phyloP scores from a whole-genome alignment of 2,113 vertebrate genomes.

The Benitochromis conjunctus region DNA sequence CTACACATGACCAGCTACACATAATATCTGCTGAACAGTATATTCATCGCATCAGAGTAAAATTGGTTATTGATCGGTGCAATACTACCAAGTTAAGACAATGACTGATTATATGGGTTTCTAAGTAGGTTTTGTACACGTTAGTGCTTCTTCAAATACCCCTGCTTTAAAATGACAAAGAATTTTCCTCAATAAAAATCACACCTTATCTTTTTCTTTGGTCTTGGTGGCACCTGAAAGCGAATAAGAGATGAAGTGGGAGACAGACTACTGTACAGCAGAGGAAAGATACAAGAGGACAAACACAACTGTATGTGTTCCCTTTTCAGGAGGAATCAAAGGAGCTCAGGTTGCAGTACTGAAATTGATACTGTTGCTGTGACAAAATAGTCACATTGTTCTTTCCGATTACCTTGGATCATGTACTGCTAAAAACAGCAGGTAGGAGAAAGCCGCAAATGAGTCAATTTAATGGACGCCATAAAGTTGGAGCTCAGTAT shows the following conservation, averaged over 20 bases:
- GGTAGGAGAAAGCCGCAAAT: constrained; percentile 32
- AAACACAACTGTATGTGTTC: constrained; percentile 50
- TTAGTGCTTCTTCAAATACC: not conserved
- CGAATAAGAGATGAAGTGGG: constrained; percentile 38
- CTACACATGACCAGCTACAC: not conserved
- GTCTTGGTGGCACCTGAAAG: constrained; percentile 30
- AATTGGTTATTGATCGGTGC: constrained; percentile 34
- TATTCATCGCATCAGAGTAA: constrained; percentile 25
- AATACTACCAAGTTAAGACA: not conserved
- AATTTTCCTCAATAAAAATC: not conserved
- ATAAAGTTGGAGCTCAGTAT: not conserved
- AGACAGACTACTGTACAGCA: constrained; percentile 26
- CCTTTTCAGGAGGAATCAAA: constrained; percentile 62
- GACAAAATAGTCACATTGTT: constrained; percentile 58
- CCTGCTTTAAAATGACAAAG: not conserved
- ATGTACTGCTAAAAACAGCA: constrained; percentile 32
- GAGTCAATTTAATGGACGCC: constrained; percentile 40
- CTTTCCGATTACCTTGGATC: constrained; percentile 56
- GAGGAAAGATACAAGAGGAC: constrained; percentile 47
- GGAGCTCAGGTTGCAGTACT: constrained; percentile 25
- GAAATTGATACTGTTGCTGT: constrained; percentile 61
- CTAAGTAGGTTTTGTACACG: not conserved
- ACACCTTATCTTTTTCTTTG: not conserved
- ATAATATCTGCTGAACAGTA: not conserved
- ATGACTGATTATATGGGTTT: not conserved